Evolutionary conservation across 2,888 invertebrate genomes (phyloP).

Genomic region (Caenorhabditis zanzibari): DNA sequence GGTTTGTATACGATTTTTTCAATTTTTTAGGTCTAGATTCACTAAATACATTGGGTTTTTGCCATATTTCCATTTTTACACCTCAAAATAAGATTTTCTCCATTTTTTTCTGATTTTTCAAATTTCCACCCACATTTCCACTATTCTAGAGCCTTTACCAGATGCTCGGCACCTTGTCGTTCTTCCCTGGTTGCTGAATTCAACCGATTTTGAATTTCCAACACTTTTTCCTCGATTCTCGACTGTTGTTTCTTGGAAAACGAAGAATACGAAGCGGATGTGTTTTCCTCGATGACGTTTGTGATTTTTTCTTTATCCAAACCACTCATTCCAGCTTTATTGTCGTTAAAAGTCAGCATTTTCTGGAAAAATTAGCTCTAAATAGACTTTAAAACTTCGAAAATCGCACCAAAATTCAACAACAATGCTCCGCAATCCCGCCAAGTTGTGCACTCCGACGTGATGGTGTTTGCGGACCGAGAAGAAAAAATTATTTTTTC

Average conservation of each 20-base stretch:
- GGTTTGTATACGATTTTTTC: too few relatives aligned
- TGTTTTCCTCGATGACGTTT: conserved; percentile 84
- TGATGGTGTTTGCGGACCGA: conserved; percentile 50
- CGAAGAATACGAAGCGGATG: conserved; percentile 86
- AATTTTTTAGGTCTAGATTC: neutral
- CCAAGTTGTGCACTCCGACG: conserved; percentile 36
- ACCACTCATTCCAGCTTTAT: conserved; percentile 85
- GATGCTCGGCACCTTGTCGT: conserved; percentile 57
- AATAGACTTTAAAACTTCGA: conserved; percentile 1
- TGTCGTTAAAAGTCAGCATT: conserved; percentile 70
- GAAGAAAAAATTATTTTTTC: neutral
- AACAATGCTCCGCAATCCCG: conserved; percentile 34
- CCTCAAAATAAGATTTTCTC: too few relatives aligned
- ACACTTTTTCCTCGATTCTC: conserved; percentile 85
- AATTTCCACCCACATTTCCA: too few relatives aligned
- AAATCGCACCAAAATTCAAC: conserved; percentile 9
- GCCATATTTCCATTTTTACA: too few relatives aligned
- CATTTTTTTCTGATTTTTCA: neutral
- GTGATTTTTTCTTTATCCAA: conserved; percentile 84
- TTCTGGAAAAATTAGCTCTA: neutral
- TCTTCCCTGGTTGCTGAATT: conserved; percentile 63
- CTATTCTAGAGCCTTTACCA: conserved; percentile 50
- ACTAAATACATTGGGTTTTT: too few relatives aligned
- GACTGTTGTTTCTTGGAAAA: conserved; percentile 85
- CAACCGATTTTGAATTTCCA: conserved; percentile 65